Percentiles rank a stretch among this genome's conserved stretches.
Evolutionary conservation across 2,113 vertebrate species (phyloP).

Genomic region (Chrysemys picta): DNA sequence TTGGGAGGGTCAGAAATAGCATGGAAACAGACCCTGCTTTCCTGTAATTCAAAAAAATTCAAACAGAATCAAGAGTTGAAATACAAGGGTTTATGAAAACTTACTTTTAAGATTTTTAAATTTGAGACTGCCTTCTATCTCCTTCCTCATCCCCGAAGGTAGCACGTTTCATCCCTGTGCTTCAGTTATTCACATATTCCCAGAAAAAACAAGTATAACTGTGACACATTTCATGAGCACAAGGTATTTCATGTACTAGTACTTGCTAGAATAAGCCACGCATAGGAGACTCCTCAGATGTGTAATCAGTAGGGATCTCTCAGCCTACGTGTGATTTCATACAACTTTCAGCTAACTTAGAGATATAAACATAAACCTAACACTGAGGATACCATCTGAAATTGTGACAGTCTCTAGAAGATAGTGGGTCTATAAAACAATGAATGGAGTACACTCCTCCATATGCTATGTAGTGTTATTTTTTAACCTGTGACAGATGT

Average conservation of each 20-base stretch:
- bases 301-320: conserved; percentile 16
- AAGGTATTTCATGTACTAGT: background rate
- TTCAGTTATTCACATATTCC: background rate
- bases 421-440: background rate
- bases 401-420: background rate
- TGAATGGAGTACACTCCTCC: background rate
- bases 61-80: background rate
- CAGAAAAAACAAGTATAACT: conserved; percentile 5
- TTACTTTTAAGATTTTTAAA: background rate
- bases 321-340: background rate
- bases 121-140: background rate
- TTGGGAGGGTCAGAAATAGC: background rate
- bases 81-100: background rate
- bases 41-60: background rate
- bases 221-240: conserved; percentile 10
- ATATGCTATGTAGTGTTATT: accelerated
- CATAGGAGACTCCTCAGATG: background rate
- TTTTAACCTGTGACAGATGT: background rate
- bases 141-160: background rate
- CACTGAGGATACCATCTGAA: background rate
- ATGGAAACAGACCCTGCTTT: background rate
- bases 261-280: conserved; percentile 26
- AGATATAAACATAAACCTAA: background rate
- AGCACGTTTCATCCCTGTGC: background rate
- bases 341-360: background rate